phyloP scores from a whole-genome alignment of 2,113 vertebrate genomes.

The Corythornis vintsioides region DNA sequence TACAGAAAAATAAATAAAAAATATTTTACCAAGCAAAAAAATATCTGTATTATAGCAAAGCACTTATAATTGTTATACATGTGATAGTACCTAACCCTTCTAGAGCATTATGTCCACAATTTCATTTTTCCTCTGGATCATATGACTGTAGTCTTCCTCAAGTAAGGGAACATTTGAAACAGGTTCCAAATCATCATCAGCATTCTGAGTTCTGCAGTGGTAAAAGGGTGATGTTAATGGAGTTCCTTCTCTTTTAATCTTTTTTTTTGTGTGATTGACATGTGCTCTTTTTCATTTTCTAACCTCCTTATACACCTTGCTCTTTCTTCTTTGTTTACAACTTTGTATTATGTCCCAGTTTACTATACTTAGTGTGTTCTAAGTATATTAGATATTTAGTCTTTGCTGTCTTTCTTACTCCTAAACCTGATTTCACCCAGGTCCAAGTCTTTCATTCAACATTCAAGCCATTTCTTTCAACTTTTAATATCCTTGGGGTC shows the following conservation, averaged over 20 bases:
- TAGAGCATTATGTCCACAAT: fast-evolving
- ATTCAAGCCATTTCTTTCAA: background rate
- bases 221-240: background rate
- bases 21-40: background rate
- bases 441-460: background rate
- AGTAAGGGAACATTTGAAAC: background rate
- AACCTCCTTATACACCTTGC: fast-evolving
- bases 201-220: background rate
- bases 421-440: background rate
- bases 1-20: too few species aligned
- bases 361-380: background rate
- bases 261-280: fast-evolving
- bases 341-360: background rate
- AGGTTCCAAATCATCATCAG: background rate
- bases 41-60: background rate
- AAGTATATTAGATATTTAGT: background rate
- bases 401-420: background rate
- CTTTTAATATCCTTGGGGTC: background rate
- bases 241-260: background rate
- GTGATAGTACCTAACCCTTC: background rate
- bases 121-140: background rate
- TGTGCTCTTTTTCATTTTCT: background rate
- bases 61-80: background rate
- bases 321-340: background rate
- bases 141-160: fast-evolving